Evolutionary conservation across 2,113 vertebrate genomes (phyloP).

Genomic region (Anser brachyrhynchus): DNA sequence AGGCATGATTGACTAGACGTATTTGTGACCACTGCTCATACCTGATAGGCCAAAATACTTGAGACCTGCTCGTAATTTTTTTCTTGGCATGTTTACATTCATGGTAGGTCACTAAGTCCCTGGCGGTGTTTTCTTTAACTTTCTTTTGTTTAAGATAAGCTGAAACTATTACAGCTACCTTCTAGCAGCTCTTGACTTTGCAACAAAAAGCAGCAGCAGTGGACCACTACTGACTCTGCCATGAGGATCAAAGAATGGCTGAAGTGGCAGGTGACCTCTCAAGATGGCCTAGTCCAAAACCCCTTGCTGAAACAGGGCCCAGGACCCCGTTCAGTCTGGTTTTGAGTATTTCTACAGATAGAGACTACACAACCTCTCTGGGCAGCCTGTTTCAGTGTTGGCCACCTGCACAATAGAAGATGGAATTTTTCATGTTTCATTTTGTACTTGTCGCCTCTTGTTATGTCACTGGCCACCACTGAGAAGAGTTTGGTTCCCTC

Average conservation of each 20-base stretch:
- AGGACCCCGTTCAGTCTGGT: rapidly evolving
- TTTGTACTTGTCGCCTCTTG: background rate
- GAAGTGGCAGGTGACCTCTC: background rate
- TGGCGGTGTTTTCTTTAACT: background rate
- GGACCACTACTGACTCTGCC: background rate
- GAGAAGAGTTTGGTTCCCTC: background rate
- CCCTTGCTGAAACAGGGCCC: background rate
- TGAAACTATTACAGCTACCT: background rate
- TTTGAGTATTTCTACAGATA: background rate
- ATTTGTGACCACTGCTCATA: background rate
- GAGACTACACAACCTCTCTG: background rate
- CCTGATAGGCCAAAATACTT: background rate
- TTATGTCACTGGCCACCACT: background rate
- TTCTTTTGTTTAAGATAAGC: background rate
- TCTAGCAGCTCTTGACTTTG: background rate
- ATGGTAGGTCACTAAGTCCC: background rate
- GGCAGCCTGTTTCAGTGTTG: background rate
- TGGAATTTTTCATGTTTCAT: background rate
- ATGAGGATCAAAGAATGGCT: background rate
- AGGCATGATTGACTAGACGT: background rate
- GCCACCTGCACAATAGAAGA: background rate
- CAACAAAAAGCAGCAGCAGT: background rate
- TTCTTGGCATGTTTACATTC: background rate
- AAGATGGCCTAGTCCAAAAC: background rate
- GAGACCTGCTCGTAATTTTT: background rate